Base-by-base conservation (phyloP, 64 coral and sea anemone species). In the Pocillopora damicornis region DNA sequence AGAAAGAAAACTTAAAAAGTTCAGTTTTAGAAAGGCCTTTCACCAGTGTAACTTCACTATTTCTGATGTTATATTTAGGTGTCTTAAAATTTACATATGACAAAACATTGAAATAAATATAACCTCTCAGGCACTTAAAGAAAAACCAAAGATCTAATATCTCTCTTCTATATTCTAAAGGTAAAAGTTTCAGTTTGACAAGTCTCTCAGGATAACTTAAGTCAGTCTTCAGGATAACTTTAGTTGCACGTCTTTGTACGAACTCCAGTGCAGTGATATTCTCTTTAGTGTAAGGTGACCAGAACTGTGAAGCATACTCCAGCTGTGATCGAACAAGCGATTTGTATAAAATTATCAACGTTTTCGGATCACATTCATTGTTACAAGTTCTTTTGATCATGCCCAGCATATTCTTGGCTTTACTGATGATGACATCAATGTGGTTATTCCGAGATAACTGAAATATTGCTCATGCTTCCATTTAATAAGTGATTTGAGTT, bases 361-460 rank as follows among this genome's bases (percentile, higher is more conserved):
- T 2, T 80, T 80, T 80, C 78, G 0, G 78, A 80, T 80, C 25
- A 80, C 51, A 60, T 80, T 80, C 78, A 37, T 80, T 80, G 60
- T 11, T 63, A 80, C 78, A n/a, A 80, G 78, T 80, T 80, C 82
- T 69, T 79, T 76, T 87, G 67, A 87, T 74, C 86, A 87, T 25
- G 36, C 76, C 75, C 58, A 89, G 87, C 76, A 89, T 89, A 56
- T 69, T 89, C 6, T 89, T 78, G 76, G 87, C 87, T 79, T 79
- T 79, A 89, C 87, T 45, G 75, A 89, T 79, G 87, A 69, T 79
- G 58, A 79, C 15, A 58, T 78, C 74, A 66, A 79, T 89, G 26
- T 89, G 87, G 63, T 79, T 79, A 63, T 89, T 89, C 87, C 87
- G 79, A 63, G 87, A 79, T 79, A 89, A 79, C 61, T 89, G n/a